phyloP scores from a whole-genome alignment of 2,113 vertebrate genomes.

The Chaetops frenatus region DNA sequence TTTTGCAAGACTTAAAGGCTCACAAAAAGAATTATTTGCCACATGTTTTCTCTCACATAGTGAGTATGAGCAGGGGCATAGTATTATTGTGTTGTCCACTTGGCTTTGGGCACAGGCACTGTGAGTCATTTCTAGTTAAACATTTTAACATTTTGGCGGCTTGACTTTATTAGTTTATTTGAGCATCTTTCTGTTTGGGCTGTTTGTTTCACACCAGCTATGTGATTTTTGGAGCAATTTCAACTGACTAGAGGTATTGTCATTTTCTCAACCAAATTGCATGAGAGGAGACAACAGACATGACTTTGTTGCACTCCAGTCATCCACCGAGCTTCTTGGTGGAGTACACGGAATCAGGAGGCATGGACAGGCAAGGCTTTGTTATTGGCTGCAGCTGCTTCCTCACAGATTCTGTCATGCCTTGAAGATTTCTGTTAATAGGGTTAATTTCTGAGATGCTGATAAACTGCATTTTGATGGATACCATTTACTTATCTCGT shows the following conservation, averaged over 20 bases:
- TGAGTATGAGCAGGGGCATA: background rate
- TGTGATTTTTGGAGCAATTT: conserved; percentile 17
- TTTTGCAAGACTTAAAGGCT: background rate
- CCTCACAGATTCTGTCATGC: background rate
- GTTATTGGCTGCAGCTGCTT: background rate
- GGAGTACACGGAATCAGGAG: background rate
- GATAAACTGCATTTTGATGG: conserved; percentile 4
- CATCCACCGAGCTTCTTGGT: background rate
- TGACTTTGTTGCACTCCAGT: background rate
- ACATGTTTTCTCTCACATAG: background rate
- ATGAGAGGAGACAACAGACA: background rate
- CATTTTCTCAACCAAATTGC: background rate
- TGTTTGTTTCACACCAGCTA: conserved; percentile 12
- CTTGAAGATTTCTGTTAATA: conserved; percentile 27
- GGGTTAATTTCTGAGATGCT: background rate
- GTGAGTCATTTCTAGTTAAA: background rate
- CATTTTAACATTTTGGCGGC: background rate
- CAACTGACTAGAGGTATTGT: background rate
- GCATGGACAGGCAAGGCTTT: background rate
- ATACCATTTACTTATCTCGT: background rate
- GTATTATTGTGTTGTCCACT: background rate
- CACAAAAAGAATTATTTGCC: background rate
- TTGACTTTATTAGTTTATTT: background rate
- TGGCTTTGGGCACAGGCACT: background rate
- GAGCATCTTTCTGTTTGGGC: conserved; percentile 7